These are phyloP conservation scores for Eretmochelys imbricata DNA, from an alignment of 2,113 vertebrate species.

Conservation along the genomic window DNA sequence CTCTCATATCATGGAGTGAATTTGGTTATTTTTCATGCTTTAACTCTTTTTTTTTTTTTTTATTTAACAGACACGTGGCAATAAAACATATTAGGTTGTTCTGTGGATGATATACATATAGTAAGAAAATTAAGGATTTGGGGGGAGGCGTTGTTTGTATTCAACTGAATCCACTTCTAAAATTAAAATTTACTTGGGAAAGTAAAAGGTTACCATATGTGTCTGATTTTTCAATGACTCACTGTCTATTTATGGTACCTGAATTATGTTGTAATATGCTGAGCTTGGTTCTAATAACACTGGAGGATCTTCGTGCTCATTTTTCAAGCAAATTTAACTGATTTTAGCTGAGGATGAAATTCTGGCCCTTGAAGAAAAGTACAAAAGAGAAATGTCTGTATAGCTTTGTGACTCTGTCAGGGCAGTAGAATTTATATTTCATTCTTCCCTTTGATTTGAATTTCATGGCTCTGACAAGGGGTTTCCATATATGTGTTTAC, in stretches of 20 bases:
- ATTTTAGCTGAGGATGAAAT: not conserved
- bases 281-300: not conserved
- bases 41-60: not conserved
- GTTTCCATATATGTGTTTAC: not conserved
- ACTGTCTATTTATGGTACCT: not conserved
- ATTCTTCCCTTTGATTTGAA: not conserved
- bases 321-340: not conserved
- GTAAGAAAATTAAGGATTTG: accelerated
- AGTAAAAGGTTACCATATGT: not conserved
- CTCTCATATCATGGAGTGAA: not conserved
- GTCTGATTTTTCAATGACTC: not conserved
- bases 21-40: not conserved
- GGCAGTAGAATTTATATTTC: not conserved
- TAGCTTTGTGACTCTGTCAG: not conserved
- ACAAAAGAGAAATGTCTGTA: accelerated
- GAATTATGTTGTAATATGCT: not conserved
- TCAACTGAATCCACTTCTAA: not conserved
- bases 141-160: not conserved
- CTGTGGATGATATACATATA: not conserved
- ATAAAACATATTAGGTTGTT: accelerated
- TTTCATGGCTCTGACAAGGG: not conserved
- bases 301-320: not conserved
- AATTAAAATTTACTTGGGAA: not conserved
- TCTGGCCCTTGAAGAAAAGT: not conserved
- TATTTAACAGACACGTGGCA: not conserved